Conservation (phyloP, 2,113 vertebrate genomes). For the Zapornia atra region DNA sequence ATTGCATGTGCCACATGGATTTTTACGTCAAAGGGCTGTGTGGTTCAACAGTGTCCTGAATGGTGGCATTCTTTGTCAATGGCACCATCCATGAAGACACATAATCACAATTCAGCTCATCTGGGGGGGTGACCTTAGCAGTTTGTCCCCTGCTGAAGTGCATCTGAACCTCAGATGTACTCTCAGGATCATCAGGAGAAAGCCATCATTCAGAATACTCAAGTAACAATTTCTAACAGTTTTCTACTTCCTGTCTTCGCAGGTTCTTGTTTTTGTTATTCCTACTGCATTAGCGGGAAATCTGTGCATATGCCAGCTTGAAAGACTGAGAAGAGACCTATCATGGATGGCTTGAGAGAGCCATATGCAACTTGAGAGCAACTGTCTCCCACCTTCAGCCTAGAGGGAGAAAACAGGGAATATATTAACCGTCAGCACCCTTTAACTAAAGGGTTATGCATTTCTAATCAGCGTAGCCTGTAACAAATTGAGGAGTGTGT, state of each 20-base stretch:
- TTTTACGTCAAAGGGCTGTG: neutral
- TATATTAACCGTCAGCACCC: neutral
- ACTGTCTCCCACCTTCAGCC: conserved; percentile 42
- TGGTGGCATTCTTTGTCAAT: neutral
- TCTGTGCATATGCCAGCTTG: conserved; percentile 40
- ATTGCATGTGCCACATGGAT: neutral
- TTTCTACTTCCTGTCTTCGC: conserved; percentile 14
- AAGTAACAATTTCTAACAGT: neutral
- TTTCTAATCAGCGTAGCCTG: neutral
- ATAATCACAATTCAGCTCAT: neutral
- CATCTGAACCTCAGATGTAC: too few relatives aligned
- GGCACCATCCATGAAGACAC: neutral
- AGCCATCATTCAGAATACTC: neutral
- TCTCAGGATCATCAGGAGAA: neutral
- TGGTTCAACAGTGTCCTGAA: fast-evolving
- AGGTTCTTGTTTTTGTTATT: conserved; percentile 45
- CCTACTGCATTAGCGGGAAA: conserved; percentile 1
- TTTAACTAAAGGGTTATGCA: conserved; percentile 16
- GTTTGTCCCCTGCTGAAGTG: neutral
- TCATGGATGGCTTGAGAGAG: neutral
- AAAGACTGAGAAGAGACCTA: conserved; percentile 48
- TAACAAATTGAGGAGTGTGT: neutral
- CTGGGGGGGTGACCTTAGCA: neutral
- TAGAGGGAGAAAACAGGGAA: conserved; percentile 38
- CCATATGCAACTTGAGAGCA: conserved; percentile 38